Percentiles rank a stretch among this genome's conserved stretches.
phyloP scores from a whole-genome alignment of 2,888 invertebrate species.

The Terebella lapidaria region DNA sequence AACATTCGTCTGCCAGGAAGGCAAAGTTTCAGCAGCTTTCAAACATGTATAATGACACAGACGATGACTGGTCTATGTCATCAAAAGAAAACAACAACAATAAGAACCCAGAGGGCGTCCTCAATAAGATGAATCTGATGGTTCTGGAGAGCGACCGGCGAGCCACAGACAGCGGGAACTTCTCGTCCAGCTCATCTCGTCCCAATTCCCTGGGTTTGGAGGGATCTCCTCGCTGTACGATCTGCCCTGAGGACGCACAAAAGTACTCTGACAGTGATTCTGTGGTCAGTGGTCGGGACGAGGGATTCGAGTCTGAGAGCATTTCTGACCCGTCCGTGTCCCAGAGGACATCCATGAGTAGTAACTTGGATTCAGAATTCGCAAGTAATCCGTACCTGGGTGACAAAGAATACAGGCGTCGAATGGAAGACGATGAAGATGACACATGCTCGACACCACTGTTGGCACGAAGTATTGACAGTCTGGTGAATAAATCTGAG shows the following conservation, averaged over 20 bases:
- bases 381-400: slow-evolving; percentile 11
- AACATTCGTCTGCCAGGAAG: background rate
- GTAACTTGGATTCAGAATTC: slow-evolving; percentile 44
- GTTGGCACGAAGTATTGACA: slow-evolving; percentile 23
- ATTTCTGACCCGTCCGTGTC: slow-evolving; percentile 11
- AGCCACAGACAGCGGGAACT: background rate
- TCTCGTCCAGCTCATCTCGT: background rate
- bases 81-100: too few relatives aligned
- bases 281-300: slow-evolving; percentile 29
- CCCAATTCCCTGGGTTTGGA: slow-evolving; percentile 1
- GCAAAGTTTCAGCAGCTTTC: slow-evolving; percentile 10
- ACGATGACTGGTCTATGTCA: slow-evolving; percentile 9
- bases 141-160: background rate
- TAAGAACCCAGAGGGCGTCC: background rate
- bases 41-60: background rate
- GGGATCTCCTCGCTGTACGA: background rate
- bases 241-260: background rate
- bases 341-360: slow-evolving; percentile 45
- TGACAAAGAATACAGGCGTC: background rate
- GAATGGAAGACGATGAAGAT: background rate
- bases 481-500: slow-evolving; percentile 16
- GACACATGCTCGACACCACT: background rate
- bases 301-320: slow-evolving; percentile 48
- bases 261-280: slow-evolving; percentile 5
- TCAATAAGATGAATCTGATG: background rate